These are phyloP conservation scores for Nemopilema nomurai DNA, from an alignment of 30 jellyfish, hydroid and myxozoan species.

Conservation along the genomic window DNA sequence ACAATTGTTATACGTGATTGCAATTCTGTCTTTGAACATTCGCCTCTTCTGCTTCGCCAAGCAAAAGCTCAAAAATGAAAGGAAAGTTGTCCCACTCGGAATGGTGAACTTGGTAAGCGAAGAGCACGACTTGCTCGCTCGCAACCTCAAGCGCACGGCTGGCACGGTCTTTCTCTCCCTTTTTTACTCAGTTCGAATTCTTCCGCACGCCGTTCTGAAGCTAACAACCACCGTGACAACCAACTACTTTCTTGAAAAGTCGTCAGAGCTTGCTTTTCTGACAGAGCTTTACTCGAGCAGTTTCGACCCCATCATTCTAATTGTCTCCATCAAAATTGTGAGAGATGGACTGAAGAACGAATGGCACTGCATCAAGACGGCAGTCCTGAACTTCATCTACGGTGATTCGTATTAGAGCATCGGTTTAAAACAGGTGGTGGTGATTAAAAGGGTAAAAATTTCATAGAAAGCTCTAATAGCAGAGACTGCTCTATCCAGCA, in stretches of 20 bases:
- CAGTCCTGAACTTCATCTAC: too few relatives aligned
- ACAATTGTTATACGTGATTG: background rate
- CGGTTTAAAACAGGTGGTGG: too few relatives aligned
- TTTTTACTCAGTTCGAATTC: constrained; percentile 5
- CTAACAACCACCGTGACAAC: background rate
- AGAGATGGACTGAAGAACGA: constrained; percentile 12
- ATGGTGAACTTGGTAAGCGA: background rate
- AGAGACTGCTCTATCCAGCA: too few relatives aligned
- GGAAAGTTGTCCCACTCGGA: background rate
- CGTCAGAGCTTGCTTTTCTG: background rate
- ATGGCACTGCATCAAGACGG: background rate
- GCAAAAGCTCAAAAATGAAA: background rate
- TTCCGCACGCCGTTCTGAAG: constrained; percentile 3
- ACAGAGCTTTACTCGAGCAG: background rate
- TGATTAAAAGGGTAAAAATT: too few relatives aligned
- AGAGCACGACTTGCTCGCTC: background rate
- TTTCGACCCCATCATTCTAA: constrained; percentile 4
- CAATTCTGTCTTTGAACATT: background rate
- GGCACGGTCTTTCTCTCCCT: constrained; percentile 1
- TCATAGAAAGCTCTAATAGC: too few relatives aligned
- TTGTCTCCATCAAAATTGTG: constrained; percentile 6
- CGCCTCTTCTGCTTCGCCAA: constrained; percentile 5
- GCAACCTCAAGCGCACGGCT: constrained; percentile 12
- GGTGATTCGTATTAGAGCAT: background rate
- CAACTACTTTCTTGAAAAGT: background rate